phyloP scores from a whole-genome alignment of 2,797 vertebrate species.

The Sebastes kiyomatsui region DNA sequence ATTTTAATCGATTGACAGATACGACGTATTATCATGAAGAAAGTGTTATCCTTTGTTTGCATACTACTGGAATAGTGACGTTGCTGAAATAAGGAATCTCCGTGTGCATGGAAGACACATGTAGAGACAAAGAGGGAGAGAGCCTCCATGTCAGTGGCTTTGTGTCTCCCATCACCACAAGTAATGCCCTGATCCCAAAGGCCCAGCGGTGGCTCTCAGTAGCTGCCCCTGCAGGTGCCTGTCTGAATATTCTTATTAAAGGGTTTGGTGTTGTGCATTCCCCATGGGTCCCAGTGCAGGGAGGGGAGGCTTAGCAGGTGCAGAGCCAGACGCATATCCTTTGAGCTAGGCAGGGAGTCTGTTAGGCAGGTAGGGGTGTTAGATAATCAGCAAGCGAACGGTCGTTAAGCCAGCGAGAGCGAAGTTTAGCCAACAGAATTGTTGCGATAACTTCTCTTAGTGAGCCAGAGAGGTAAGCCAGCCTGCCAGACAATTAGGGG shows the following conservation, averaged over 20 bases:
- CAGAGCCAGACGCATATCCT: conserved; percentile 25
- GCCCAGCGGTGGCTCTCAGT: conserved; percentile 30
- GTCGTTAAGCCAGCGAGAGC: conserved; percentile 3
- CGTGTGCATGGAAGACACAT: not conserved
- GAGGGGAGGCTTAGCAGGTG: conserved; percentile 36
- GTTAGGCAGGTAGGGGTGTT: conserved; percentile 17
- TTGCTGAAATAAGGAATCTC: not conserved
- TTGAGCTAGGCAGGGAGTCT: conserved; percentile 16
- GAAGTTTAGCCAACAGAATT: conserved; percentile 15
- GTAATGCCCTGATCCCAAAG: conserved; percentile 52
- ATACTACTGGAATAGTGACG: not conserved
- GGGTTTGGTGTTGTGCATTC: conserved; percentile 30
- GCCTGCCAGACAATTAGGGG: conserved; percentile 26
- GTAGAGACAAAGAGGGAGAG: not conserved
- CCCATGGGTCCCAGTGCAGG: conserved; percentile 29
- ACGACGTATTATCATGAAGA: no score
- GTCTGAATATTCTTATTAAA: conserved; percentile 63
- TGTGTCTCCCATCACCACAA: conserved; percentile 24
- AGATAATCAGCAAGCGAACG: conserved; percentile 25
- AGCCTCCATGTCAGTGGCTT: conserved; percentile 20
- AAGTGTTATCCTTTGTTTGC: not conserved
- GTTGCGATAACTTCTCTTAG: conserved; percentile 5
- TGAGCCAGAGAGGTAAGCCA: conserved; percentile 9
- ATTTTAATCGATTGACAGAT: no score
- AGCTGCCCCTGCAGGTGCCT: conserved; percentile 46